Conservation (phyloP, 2,797 vertebrate genomes). For the Threskiornis aethiopicus region DNA sequence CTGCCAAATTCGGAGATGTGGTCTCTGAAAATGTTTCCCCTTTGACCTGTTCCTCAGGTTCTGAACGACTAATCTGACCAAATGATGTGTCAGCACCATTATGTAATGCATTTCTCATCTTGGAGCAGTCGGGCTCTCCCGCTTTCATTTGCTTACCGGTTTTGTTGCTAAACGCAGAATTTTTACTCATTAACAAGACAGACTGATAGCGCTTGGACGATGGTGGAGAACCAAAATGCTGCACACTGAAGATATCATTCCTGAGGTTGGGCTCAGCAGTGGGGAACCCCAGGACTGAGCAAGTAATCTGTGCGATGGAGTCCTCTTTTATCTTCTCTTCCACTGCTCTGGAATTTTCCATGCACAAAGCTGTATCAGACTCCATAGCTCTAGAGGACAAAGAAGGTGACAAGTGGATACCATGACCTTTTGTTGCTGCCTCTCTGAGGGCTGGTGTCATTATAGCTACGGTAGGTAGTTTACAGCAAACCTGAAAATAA, state of each 20-base stretch:
- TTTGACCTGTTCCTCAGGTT: conserved; percentile 70
- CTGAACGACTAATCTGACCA: conserved; percentile 47
- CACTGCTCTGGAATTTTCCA: conserved; percentile 75
- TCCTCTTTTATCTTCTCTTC: conserved; percentile 78
- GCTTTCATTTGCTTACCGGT: conserved; percentile 56
- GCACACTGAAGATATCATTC: conserved; percentile 73
- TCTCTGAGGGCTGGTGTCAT: conserved; percentile 91
- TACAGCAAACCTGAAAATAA: conserved; percentile 77
- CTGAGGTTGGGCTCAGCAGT: conserved; percentile 75
- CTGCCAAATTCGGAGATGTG: conserved; percentile 36
- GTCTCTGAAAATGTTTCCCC: conserved; percentile 57
- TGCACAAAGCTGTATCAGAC: conserved; percentile 73
- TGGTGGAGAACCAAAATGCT: conserved; percentile 74
- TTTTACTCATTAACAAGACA: conserved; percentile 76
- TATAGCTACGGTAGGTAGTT: conserved; percentile 73
- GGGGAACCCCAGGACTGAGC: conserved; percentile 80
- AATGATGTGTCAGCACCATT: conserved; percentile 67
- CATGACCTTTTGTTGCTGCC: conserved; percentile 80
- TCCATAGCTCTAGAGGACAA: conserved; percentile 79
- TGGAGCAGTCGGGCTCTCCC: conserved; percentile 61
- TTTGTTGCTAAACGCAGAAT: conserved; percentile 73
- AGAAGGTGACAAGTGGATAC: conserved; percentile 84
- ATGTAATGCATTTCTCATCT: conserved; percentile 65
- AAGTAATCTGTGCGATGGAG: conserved; percentile 76
- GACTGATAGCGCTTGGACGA: conserved; percentile 75